Evolutionary conservation across 35 echinoderm and acorn worm genomes (phyloP).

Genomic region (Diadema setosum): DNA sequence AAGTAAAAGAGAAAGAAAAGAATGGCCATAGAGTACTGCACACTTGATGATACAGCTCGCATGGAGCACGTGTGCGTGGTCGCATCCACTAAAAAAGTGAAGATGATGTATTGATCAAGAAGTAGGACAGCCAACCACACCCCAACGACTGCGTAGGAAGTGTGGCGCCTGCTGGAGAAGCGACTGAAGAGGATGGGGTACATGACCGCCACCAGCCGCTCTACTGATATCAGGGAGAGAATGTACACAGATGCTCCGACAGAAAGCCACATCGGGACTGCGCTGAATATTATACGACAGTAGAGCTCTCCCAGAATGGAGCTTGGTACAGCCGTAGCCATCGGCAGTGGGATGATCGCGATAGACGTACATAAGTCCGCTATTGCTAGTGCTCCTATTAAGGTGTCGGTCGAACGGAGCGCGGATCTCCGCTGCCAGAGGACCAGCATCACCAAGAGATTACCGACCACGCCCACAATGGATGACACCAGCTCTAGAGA

Average conservation of each 20-base stretch:
- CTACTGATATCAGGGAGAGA: slow-evolving; percentile 63
- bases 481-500: slow-evolving; percentile 30
- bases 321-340: neutral
- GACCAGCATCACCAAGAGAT: slow-evolving; percentile 48
- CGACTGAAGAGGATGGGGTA: slow-evolving; percentile 55
- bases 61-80: neutral
- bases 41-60: neutral
- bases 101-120: slow-evolving; percentile 35
- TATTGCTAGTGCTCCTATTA: slow-evolving; percentile 57
- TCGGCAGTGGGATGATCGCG: slow-evolving; percentile 55
- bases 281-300: slow-evolving; percentile 50
- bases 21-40: slow-evolving; percentile 22
- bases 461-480: slow-evolving; percentile 65
- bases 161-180: slow-evolving; percentile 30
- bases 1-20: slow-evolving; percentile 53
- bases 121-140: slow-evolving; percentile 34
- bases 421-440: slow-evolving; percentile 38
- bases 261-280: slow-evolving; percentile 57
- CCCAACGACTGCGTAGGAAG: neutral
- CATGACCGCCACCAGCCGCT: slow-evolving; percentile 71
- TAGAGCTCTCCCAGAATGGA: slow-evolving; percentile 28
- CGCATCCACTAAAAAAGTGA: neutral
- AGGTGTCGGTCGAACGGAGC: slow-evolving; percentile 50
- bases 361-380: slow-evolving; percentile 67
- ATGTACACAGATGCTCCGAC: slow-evolving; percentile 63